These are phyloP conservation scores for Sycophila sp. DNA, from an alignment of 1,140 invertebrate species.

Conservation along the genomic window DNA sequence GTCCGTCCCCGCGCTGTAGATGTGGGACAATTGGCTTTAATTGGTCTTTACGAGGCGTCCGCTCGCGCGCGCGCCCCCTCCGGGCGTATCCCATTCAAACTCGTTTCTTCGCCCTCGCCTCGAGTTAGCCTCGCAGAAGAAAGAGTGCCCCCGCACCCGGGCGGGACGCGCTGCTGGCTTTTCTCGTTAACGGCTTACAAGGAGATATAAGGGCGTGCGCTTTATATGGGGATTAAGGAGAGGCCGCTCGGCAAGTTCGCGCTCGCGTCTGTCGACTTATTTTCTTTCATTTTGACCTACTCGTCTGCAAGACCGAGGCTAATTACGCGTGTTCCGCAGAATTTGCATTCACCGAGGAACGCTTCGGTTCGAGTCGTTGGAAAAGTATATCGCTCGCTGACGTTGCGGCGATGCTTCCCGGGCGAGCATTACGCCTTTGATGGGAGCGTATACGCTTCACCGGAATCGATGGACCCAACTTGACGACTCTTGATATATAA, in stretches of 20 bases:
- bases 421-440: too few relatives aligned
- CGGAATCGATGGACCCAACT: too few relatives aligned
- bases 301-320: too few relatives aligned
- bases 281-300: not conserved
- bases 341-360: too few relatives aligned
- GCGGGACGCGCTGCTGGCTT: not conserved
- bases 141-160: not conserved
- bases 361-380: too few relatives aligned
- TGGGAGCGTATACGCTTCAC: too few relatives aligned
- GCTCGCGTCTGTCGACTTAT: not conserved
- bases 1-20: too few relatives aligned
- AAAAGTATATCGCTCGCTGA: too few relatives aligned
- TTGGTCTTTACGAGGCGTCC: conserved; percentile 5
- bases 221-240: not conserved
- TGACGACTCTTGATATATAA: too few relatives aligned
- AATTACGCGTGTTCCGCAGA: too few relatives aligned
- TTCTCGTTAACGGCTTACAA: conserved; percentile 9
- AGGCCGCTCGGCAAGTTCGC: not conserved
- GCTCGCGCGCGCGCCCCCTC: not conserved
- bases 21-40: conserved; percentile 33
- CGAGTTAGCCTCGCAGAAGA: not conserved
- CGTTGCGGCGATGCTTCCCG: too few relatives aligned
- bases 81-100: not conserved
- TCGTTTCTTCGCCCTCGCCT: not conserved
- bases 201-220: too few relatives aligned